Evolutionary conservation across 2,888 invertebrate species (phyloP), one percentile per base, ranked within the genome.

Genomic region (Dione vanillae): DNA sequence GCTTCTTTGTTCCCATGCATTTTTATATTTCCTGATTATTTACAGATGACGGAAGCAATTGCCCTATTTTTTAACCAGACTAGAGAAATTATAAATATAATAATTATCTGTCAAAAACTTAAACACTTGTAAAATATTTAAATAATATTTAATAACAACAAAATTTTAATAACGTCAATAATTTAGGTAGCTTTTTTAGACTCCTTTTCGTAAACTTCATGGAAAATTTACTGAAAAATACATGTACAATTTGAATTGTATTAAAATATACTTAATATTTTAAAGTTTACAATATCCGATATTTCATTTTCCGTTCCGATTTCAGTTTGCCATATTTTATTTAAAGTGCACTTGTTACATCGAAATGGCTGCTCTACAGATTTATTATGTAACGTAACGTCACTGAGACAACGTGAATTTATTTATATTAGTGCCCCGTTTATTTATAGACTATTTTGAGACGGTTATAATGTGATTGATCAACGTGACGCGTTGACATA

Each of bases 301-400:
- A 56, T 56, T 56, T 35, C 14, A 10, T 49, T 35, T 59, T 16
- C 41, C 59, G n/a, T 51, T 41, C 51, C 40, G 40, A 40, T 59
- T 59, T 49, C 27, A 58, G 40, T 67, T 67, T 51, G 59, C 20
- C n/a, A 37, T 49, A 37, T 56, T 59, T 67, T 49, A 59, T 67
- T 67, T 67, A 49, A 59, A 59, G 67, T 67, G 58, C 37, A 47
- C 58, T 67, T 49, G 58, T 67, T 67, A 49, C 58, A n/a, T 49
- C 14, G 20, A 37, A 40, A 67, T 37, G 54, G 10, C 35, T 67
- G 58, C 40, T 47, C 56, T n/a, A 35, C 11, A 19, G 40, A 67
- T 59, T 58, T 67, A 59, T 49, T 40, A 40, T 37, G 20, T 27
- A 59, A 65, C 20, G n/a, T n/a, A n/a, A 59, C 20, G 16, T 56